These are phyloP conservation scores for Piprites chloris DNA, from an alignment of 2,113 vertebrate genomes.

Conservation along the genomic window DNA sequence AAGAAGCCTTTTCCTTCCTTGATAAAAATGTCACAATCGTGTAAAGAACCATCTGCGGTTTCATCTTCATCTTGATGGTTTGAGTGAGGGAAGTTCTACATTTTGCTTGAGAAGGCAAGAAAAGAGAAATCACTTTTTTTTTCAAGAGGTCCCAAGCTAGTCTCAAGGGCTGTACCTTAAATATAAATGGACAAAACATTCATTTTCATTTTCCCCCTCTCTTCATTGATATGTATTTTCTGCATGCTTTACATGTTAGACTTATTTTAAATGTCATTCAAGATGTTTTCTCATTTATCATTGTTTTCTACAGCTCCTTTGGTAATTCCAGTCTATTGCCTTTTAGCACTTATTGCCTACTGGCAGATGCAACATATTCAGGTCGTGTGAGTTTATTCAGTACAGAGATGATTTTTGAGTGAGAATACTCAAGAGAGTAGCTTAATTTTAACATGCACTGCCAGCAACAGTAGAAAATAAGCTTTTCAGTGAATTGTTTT, in stretches of 20 bases:
- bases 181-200: neutral
- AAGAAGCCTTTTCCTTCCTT: neutral
- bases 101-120: neutral
- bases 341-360: neutral
- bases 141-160: neutral
- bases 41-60: neutral
- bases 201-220: neutral
- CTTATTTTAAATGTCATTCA: neutral
- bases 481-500: neutral
- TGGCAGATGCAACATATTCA: conserved; percentile 2
- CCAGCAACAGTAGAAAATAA: neutral
- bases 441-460: neutral
- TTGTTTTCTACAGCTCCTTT: neutral
- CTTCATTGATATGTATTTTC: neutral
- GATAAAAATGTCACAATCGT: neutral
- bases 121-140: neutral
- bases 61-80: neutral
- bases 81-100: neutral
- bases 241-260: neutral
- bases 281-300: conserved; percentile 16
- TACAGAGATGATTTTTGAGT: neutral
- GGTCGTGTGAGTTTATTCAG: conserved; percentile 21
- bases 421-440: neutral
- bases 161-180: neutral
- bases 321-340: neutral